phyloP scores from a whole-genome alignment of 2,888 invertebrate species.

The Rapana venosa region DNA sequence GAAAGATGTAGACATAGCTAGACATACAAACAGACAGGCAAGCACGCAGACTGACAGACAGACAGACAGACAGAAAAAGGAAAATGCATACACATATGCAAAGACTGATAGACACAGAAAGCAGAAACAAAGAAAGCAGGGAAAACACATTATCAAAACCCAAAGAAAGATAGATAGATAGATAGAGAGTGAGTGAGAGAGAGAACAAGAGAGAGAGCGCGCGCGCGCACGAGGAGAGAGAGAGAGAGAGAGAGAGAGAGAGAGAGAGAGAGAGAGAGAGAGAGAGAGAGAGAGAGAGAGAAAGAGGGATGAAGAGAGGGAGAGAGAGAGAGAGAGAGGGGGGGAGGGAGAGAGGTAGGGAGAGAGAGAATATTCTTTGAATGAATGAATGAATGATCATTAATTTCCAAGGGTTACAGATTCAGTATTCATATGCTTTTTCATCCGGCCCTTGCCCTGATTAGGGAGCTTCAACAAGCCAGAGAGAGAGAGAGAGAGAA shows the following conservation, averaged over 20 bases:
- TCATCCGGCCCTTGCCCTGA: no score
- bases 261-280: conserved; percentile 1
- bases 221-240: not conserved
- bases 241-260: conserved; percentile 6
- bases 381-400: no score
- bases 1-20: not conserved
- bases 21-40: no score
- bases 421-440: no score
- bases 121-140: not conserved
- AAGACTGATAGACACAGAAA: not conserved
- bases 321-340: not conserved
- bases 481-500: not conserved
- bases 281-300: conserved; percentile 20
- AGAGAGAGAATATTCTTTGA: no score
- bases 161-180: not conserved
- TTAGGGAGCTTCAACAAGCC: no score
- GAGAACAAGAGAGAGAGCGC: not conserved
- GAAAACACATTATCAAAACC: not conserved
- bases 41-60: no score
- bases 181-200: not conserved
- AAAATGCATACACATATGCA: not conserved
- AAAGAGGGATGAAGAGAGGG: not conserved
- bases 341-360: no score
- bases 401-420: no score
- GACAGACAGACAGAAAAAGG: no score